Percentiles rank a stretch among this genome's conserved stretches.
These are phyloP conservation scores for Dyspetes luteomarginatus DNA, from an alignment of 2,888 invertebrate genomes.

Conservation along the genomic window DNA sequence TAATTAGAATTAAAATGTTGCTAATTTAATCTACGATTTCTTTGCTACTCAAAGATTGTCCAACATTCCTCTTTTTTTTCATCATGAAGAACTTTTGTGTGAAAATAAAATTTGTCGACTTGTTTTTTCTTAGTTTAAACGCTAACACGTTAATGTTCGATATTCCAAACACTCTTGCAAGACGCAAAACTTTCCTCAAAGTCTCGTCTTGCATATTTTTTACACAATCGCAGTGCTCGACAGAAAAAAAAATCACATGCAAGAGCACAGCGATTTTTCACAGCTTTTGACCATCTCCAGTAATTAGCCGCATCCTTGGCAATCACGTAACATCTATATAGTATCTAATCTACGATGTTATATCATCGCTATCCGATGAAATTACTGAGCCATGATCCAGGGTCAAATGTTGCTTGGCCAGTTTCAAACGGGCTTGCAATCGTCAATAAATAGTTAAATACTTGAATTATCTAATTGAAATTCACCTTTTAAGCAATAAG, in stretches of 20 bases:
- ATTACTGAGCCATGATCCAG: conserved; percentile 67
- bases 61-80: too few species aligned
- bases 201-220: neutral
- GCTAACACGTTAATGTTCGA: too few species aligned
- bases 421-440: conserved; percentile 44
- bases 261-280: neutral
- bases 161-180: too few species aligned
- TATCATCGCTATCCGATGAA: conserved; percentile 61
- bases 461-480: conserved; percentile 29
- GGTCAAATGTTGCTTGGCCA: conserved; percentile 63
- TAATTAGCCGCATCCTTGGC: conserved; percentile 65
- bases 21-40: too few species aligned
- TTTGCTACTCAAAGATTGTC: too few species aligned
- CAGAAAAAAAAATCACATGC: neutral
- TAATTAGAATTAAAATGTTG: too few species aligned
- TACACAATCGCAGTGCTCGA: neutral
- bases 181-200: conserved; percentile 23
- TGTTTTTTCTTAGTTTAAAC: too few species aligned
- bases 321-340: conserved; percentile 63
- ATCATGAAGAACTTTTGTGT: too few species aligned
- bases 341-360: conserved; percentile 55
- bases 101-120: too few species aligned
- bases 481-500: conserved; percentile 3
- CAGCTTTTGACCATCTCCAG: conserved; percentile 27
- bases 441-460: conserved; percentile 29